Evolutionary conservation across 1,140 invertebrate genomes (phyloP).

Genomic region (Lepidurus apus): DNA sequence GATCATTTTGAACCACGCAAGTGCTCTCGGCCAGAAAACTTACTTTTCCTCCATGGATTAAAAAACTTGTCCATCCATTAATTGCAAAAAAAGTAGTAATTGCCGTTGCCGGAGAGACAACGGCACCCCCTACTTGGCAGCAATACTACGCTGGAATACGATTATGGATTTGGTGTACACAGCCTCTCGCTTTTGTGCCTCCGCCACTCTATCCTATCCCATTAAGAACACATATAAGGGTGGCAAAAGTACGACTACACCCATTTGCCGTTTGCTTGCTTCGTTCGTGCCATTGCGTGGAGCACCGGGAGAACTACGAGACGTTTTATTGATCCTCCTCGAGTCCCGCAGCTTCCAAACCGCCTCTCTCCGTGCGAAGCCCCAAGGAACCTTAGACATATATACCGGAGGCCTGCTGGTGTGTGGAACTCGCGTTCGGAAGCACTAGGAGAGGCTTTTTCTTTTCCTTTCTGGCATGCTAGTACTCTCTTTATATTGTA

Average conservation of each 20-base stretch:
- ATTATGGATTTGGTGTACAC: conserved; percentile 15
- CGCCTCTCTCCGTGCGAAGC: neutral
- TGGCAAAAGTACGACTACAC: neutral
- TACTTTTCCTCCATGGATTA: neutral
- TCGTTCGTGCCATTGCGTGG: neutral
- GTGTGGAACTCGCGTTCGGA: neutral
- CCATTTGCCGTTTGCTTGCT: neutral
- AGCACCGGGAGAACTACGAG: neutral
- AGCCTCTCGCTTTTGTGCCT: conserved; percentile 20
- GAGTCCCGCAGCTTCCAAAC: neutral
- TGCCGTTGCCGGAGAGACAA: neutral
- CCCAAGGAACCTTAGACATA: neutral
- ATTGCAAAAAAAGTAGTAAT: neutral
- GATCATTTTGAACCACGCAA: neutral
- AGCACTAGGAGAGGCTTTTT: neutral
- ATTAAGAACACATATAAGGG: conserved; percentile 12
- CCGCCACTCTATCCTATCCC: conserved; percentile 14
- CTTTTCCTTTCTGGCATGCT: neutral
- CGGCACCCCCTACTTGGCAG: neutral
- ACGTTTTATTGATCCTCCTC: conserved; percentile 12
- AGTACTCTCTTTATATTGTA: neutral
- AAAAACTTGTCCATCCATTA: neutral
- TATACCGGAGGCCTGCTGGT: neutral
- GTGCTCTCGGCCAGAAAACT: neutral
- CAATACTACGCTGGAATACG: neutral